phyloP scores from a whole-genome alignment of 2,888 invertebrate genomes.

The Epicampocera succincta region DNA sequence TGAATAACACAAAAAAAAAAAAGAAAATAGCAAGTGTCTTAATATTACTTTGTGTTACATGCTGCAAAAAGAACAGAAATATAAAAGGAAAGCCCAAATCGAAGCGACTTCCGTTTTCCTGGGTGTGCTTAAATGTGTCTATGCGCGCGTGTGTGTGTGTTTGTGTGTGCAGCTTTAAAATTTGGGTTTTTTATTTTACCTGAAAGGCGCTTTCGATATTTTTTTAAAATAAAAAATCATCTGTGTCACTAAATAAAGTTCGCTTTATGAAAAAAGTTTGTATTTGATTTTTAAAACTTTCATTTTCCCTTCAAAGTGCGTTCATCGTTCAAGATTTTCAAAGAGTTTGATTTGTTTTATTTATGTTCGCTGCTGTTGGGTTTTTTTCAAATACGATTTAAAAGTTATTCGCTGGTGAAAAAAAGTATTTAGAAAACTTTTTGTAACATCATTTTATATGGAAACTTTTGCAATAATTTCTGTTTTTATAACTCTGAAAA shows the following conservation, averaged over 20 bases:
- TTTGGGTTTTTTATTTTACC: too few relatives aligned
- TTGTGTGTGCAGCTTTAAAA: neutral
- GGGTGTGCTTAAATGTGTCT: neutral
- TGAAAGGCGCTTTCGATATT: too few relatives aligned
- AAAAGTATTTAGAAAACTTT: neutral
- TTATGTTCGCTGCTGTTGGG: neutral
- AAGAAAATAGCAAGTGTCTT: too few relatives aligned
- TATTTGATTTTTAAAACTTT: neutral
- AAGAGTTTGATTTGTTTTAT: neutral
- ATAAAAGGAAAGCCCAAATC: neutral
- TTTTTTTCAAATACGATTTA: too few relatives aligned
- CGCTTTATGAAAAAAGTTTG: too few relatives aligned
- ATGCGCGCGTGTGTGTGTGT: neutral
- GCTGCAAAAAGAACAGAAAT: neutral
- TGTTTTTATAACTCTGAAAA: too few relatives aligned
- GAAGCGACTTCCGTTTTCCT: neutral
- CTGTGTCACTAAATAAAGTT: too few relatives aligned
- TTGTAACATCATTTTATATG: neutral
- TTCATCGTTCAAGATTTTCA: neutral
- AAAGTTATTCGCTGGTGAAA: neutral
- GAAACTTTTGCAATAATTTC: conserved; percentile 20
- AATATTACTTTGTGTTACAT: too few relatives aligned
- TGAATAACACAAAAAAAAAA: too few relatives aligned
- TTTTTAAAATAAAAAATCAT: too few relatives aligned
- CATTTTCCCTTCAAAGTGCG: too few relatives aligned